Percentiles rank a stretch among this genome's conserved stretches.
phyloP scores from a whole-genome alignment of 2,113 vertebrate species.

The Corythoichthys haematopterus region DNA sequence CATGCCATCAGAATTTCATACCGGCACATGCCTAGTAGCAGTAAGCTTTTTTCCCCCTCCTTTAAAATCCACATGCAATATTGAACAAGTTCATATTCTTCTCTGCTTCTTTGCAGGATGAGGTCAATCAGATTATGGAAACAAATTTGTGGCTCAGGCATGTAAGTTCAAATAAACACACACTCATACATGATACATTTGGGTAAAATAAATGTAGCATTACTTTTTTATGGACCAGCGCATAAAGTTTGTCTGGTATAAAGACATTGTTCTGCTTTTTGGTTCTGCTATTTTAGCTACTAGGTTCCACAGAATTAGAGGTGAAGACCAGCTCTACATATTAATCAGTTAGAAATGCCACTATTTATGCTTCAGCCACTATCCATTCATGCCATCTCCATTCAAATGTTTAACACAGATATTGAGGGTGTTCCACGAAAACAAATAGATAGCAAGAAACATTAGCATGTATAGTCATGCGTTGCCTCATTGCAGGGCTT shows the following conservation, averaged over 20 bases:
- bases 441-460: background rate
- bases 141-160: slow-evolving; percentile 68
- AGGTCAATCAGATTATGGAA: slow-evolving; percentile 70
- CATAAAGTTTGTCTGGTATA: background rate
- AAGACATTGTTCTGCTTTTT: background rate
- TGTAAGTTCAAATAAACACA: slow-evolving; percentile 41
- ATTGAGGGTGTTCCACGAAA: background rate
- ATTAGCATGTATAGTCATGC: slow-evolving; percentile 19
- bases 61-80: background rate
- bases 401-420: slow-evolving; percentile 9
- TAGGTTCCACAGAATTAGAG: background rate
- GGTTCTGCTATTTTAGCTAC: background rate
- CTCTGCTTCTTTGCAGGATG: slow-evolving; percentile 51
- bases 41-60: no score
- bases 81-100: background rate
- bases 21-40: no score
- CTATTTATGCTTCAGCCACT: background rate
- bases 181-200: background rate
- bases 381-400: background rate
- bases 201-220: background rate
- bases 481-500: slow-evolving; percentile 12
- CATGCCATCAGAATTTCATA: no score
- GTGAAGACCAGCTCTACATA: slow-evolving; percentile 4
- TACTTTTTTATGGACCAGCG: background rate
- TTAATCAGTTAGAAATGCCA: slow-evolving; percentile 15